Conservation (phyloP, 2,888 invertebrate species). For the Nebria brevicollis region DNA sequence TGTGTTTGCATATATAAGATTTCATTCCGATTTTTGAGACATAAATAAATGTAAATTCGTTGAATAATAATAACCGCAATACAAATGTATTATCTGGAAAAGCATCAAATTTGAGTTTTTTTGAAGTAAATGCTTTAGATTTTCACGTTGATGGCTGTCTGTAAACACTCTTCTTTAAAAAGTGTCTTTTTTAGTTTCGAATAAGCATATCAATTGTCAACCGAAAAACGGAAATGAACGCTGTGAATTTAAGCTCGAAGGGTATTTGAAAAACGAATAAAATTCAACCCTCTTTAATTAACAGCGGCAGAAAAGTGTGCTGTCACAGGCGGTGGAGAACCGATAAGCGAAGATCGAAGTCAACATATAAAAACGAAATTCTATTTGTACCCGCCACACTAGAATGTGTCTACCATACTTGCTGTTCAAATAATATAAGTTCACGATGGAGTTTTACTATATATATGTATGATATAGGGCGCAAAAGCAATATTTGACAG, state of each 20-base stretch:
- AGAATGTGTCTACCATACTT: constrained; percentile 13
- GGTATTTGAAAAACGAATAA: neutral
- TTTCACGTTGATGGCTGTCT: too few relatives aligned
- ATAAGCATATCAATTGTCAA: neutral
- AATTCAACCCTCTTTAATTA: constrained; percentile 25
- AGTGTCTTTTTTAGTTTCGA: neutral
- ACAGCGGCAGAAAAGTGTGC: constrained; percentile 30
- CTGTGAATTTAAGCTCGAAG: too few relatives aligned
- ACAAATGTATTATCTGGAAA: neutral
- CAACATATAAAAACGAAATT: constrained; percentile 42
- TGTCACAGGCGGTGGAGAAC: constrained; percentile 21
- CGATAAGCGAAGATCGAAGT: constrained; percentile 40
- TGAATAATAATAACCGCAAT: neutral
- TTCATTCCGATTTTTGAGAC: neutral
- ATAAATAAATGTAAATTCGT: neutral
- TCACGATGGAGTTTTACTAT: constrained; percentile 22
- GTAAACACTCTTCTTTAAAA: too few relatives aligned
- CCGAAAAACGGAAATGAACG: neutral
- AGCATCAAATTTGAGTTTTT: too few relatives aligned
- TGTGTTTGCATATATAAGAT: too few relatives aligned
- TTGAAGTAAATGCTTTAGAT: too few relatives aligned
- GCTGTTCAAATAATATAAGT: constrained; percentile 37
- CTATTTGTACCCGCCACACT: constrained; percentile 24
- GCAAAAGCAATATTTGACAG: constrained; percentile 17
- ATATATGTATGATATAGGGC: constrained; percentile 1